These are phyloP conservation scores for Neopelma chrysocephalum DNA, from an alignment of 2,797 vertebrate species.

Conservation along the genomic window DNA sequence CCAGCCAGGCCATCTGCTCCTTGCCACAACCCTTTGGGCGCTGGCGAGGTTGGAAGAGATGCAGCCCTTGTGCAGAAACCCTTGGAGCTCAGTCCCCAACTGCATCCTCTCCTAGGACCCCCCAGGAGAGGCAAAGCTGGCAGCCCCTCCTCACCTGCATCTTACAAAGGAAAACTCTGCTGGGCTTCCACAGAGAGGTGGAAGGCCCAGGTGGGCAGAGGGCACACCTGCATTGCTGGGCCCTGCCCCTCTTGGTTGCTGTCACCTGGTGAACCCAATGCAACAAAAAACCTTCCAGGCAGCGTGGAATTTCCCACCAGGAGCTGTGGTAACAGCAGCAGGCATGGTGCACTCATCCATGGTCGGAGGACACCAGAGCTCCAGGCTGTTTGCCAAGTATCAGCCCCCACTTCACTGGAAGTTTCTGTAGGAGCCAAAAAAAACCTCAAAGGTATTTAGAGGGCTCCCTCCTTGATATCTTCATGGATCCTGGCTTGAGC, in stretches of 20 bases:
- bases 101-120: background rate
- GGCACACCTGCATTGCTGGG: fast-evolving
- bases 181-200: background rate
- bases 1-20: background rate
- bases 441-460: background rate
- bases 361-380: background rate
- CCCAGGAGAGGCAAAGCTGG: background rate
- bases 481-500: background rate
- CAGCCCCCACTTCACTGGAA: fast-evolving
- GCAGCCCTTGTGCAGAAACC: background rate
- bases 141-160: no score
- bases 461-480: background rate
- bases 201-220: background rate
- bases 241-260: no score
- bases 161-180: background rate
- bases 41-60: background rate
- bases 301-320: background rate
- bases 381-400: background rate
- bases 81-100: background rate
- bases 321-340: background rate
- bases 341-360: fast-evolving
- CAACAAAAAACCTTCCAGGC: background rate
- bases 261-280: background rate
- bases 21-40: background rate
- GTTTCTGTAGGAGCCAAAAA: background rate